phyloP scores from a whole-genome alignment of 1,140 invertebrate species.

The Drosophila parvula region DNA sequence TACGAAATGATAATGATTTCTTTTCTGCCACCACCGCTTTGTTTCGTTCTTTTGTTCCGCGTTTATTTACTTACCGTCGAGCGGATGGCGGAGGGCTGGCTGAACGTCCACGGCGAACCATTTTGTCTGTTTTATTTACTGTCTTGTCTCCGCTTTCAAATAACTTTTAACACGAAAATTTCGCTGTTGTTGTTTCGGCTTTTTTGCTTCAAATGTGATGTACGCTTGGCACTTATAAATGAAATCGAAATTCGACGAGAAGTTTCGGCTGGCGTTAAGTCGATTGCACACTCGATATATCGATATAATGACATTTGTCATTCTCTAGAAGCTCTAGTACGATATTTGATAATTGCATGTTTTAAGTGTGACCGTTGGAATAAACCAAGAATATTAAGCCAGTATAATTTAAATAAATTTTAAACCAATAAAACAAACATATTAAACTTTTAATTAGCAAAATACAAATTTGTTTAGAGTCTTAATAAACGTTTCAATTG shows the following conservation, averaged over 20 bases:
- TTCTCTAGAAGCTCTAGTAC: no score
- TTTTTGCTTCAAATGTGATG: constrained; percentile 27
- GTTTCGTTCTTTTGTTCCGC: constrained; percentile 10
- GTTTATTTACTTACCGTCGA: constrained; percentile 84
- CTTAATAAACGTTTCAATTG: no score
- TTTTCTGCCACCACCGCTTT: neutral
- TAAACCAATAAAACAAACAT: no score
- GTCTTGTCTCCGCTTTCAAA: constrained; percentile 5
- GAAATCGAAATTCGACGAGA: constrained; percentile 41
- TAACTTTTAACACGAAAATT: constrained; percentile 27
- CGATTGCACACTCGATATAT: neutral
- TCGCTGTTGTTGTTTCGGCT: constrained; percentile 33
- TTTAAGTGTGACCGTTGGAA: no score
- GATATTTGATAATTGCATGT: no score
- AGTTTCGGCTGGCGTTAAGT: constrained; percentile 16
- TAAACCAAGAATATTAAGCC: no score
- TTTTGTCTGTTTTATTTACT: constrained; percentile 84
- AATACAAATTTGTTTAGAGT: no score
- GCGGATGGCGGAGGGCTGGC: constrained; percentile 88
- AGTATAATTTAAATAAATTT: no score
- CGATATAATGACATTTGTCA: neutral
- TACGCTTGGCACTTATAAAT: constrained; percentile 19
- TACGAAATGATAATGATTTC: constrained; percentile 31
- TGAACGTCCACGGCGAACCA: constrained; percentile 91
- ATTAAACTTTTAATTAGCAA: no score